Evolutionary conservation across 2,888 invertebrate species (phyloP).

Genomic region (Drosophila melanosoma): DNA sequence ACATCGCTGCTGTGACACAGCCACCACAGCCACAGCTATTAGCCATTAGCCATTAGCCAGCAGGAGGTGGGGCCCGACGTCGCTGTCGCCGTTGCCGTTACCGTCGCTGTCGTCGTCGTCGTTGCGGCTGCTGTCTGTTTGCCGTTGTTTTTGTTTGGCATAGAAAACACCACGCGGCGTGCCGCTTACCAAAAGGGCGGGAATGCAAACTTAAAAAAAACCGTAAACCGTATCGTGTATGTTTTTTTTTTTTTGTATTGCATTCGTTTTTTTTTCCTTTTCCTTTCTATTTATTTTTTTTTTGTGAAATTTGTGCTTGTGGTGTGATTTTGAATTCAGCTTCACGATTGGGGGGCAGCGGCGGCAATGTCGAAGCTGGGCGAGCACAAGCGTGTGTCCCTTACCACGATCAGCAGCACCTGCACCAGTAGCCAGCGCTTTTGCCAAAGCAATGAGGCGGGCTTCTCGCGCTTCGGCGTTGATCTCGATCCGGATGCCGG

Average conservation of each 20-base stretch:
- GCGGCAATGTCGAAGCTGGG: conserved; percentile 74
- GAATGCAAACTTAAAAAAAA: conserved; percentile 47
- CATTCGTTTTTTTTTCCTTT: not conserved
- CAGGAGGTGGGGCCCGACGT: conserved; percentile 62
- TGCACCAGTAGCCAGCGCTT: conserved; percentile 42
- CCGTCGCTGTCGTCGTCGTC: conserved; percentile 16
- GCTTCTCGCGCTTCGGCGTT: conserved; percentile 71
- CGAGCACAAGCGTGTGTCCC: conserved; percentile 82
- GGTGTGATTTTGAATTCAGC: conserved; percentile 41
- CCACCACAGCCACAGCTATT: conserved; percentile 12
- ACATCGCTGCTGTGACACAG: conserved; percentile 42
- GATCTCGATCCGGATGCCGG: conserved; percentile 64
- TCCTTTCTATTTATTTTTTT: not conserved
- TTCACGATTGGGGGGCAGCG: conserved; percentile 48
- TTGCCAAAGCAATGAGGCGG: conserved; percentile 40
- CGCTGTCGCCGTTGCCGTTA: conserved; percentile 14
- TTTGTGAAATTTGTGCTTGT: conserved; percentile 15
- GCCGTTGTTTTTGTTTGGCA: conserved; percentile 69
- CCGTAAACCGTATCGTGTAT: conserved; percentile 1
- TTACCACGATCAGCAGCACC: conserved; percentile 78
- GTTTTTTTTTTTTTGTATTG: conserved; percentile 12
- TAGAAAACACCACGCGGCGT: conserved; percentile 68
- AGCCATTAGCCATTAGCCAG: conserved; percentile 9
- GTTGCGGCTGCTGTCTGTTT: conserved; percentile 20
- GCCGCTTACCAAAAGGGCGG: conserved; percentile 68